phyloP scores from a whole-genome alignment of 2,888 invertebrate species.

The Cheilosia variabilis region DNA sequence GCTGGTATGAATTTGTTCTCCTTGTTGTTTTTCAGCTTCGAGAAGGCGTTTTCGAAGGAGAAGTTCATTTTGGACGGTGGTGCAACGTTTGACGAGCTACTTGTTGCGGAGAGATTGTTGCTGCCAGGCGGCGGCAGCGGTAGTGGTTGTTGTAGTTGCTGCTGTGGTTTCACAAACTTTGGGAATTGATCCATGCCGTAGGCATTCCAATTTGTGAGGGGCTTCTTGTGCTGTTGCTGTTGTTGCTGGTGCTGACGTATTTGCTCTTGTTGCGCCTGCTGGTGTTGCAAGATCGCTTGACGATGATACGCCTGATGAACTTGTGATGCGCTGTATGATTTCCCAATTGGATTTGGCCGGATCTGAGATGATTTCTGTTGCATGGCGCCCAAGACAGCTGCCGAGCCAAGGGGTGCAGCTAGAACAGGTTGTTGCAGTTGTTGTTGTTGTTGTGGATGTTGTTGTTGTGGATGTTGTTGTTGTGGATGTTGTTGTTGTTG shows the following conservation, averaged over 20 bases:
- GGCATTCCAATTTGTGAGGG: constrained; percentile 82
- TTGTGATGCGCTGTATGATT: constrained; percentile 83
- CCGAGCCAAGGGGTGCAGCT: constrained; percentile 66
- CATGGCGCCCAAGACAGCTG: constrained; percentile 61
- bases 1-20: constrained; percentile 65
- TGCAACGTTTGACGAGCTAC: constrained; percentile 1
- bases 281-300: constrained; percentile 78
- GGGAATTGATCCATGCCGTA: constrained; percentile 80
- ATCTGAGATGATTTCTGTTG: constrained; percentile 67
- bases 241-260: constrained; percentile 74
- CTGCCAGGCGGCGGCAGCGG: constrained; percentile 57
- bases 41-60: constrained; percentile 61
- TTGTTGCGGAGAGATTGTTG: constrained; percentile 57
- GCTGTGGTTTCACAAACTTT: constrained; percentile 34
- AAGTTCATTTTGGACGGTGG: constrained; percentile 55
- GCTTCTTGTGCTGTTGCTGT: constrained; percentile 79
- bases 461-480: constrained; percentile 73
- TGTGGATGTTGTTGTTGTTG: constrained; percentile 44
- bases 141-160: constrained; percentile 62
- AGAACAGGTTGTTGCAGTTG: constrained; percentile 76
- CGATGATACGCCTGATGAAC: constrained; percentile 80
- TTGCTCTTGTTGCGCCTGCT: constrained; percentile 77
- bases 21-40: constrained; percentile 67
- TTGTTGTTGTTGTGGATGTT: constrained; percentile 45
- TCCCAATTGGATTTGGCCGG: constrained; percentile 79